These are phyloP conservation scores for Heliconius aoede DNA, from an alignment of 2,888 invertebrate species.

Conservation along the genomic window DNA sequence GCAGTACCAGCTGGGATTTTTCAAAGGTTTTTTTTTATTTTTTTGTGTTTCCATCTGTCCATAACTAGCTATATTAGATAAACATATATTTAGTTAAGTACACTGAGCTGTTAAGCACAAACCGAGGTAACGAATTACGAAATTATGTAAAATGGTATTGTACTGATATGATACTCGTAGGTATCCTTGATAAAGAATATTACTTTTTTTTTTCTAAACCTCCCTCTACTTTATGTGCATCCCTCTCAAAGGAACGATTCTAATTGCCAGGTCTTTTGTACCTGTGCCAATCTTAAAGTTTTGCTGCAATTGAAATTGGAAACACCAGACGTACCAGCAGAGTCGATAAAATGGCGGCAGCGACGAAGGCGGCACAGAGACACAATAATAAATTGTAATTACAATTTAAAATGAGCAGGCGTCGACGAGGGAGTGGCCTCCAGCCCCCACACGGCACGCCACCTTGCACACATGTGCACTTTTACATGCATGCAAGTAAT, in stretches of 20 bases:
- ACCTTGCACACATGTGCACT: constrained; percentile 75
- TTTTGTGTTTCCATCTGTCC: too few species aligned
- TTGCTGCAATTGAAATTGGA: constrained; percentile 40
- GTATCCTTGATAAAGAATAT: too few species aligned
- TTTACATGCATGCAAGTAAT: constrained; percentile 71
- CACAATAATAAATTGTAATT: constrained; percentile 84
- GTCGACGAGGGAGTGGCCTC: constrained; percentile 78
- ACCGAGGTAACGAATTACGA: background rate
- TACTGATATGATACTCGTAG: too few species aligned
- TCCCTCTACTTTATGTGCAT: background rate
- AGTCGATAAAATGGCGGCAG: constrained; percentile 79
- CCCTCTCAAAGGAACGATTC: background rate
- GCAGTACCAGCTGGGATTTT: background rate
- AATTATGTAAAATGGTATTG: background rate
- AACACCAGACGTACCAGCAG: constrained; percentile 55
- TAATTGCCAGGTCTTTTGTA: background rate
- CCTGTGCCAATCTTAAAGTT: constrained; percentile 15
- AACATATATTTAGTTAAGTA: too few species aligned
- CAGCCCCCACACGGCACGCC: constrained; percentile 68
- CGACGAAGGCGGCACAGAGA: constrained; percentile 81
- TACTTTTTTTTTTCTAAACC: background rate
- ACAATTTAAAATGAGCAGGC: constrained; percentile 84
- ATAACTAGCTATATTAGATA: too few species aligned
- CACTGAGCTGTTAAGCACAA: background rate
- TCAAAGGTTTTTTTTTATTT: background rate